Base-by-base conservation (phyloP, 2,888 invertebrate genomes). In the Atethmia centrago region DNA sequence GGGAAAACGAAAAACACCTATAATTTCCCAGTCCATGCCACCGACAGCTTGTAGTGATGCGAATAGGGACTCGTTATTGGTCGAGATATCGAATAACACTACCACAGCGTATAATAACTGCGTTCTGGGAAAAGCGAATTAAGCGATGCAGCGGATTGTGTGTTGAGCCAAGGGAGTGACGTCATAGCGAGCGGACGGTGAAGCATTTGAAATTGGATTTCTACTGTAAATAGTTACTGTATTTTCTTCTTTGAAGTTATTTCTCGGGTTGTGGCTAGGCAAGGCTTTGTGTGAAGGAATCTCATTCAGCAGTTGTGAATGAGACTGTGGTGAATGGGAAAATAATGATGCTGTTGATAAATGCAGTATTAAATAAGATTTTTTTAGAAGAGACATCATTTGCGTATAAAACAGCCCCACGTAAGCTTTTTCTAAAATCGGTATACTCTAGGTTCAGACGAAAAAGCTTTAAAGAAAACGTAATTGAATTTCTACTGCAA, bases 31-130 rank as follows among this genome's bases (percentile, higher is more conserved):
- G 79, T 68, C 70, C 70, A 65, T 84, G 84, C 63, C 47, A 74
- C 70, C 76, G 81, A 84, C 84, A 85, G 81, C 79, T 66, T 68
- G 81, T 80, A 87, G 78, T 85, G 83, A 86, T 87, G 79, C 81
- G 81, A 85, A 83, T 78, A 79, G 77, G 53, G 82, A 79, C 76
- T 85, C 86, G 82, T 87, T 87, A 85, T 83, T 80, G 79, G 83
- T 77, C 73, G 73, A 73, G 77, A 83, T 81, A 87, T 87, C 77
- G 84, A 84, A 87, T 85, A 83, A 87, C 79, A 83, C 79, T 70
- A 69, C 76, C 76, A 61, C 65, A 47, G 53, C 70, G 49, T 76
- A 80, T 83, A 78, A 85, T 85, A 83, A 80, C 78, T 78, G 75
- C 69, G 68, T 76, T 73, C 71, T 40, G 83, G 67, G 67, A 66